Percentiles rank a stretch among this genome's conserved stretches.
Conservation (phyloP, 2,113 vertebrate species). For the Heteronetta atricapilla region DNA sequence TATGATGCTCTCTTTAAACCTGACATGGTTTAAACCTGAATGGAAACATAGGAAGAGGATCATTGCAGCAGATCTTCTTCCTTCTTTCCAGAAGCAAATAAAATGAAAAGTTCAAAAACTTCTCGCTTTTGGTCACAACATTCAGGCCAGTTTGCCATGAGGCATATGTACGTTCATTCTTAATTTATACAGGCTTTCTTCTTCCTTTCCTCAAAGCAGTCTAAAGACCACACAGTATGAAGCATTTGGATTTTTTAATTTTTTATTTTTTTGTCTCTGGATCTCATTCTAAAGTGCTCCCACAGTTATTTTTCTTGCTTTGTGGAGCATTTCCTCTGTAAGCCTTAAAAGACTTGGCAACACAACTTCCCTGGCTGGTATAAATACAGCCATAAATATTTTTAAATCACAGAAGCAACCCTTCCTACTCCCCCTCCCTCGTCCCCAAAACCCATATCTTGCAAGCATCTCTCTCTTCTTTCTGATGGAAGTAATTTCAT, state of each 20-base stretch:
- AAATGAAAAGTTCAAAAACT: background rate
- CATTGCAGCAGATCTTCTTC: background rate
- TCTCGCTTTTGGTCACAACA: background rate
- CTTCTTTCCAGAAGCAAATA: background rate
- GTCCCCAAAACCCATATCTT: constrained; percentile 36
- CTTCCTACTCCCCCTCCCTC: background rate
- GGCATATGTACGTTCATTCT: background rate
- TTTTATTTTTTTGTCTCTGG: background rate
- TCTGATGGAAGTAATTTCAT: constrained; percentile 72
- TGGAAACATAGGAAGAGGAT: background rate
- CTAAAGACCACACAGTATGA: constrained; percentile 13
- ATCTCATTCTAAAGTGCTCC: constrained; percentile 52
- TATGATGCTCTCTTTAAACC: background rate
- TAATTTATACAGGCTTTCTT: constrained; percentile 3
- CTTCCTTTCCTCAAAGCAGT: background rate
- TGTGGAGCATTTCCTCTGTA: constrained; percentile 36
- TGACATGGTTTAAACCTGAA: background rate
- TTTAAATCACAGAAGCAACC: constrained; percentile 41
- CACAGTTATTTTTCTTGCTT: constrained; percentile 57
- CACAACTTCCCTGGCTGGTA: constrained; percentile 23
- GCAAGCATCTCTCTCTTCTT: constrained; percentile 50
- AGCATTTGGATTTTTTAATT: background rate
- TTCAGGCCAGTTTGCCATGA: background rate
- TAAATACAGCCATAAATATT: constrained; percentile 54
- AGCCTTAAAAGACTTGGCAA: constrained; percentile 54